Evolutionary conservation across 23 tunicate species (phyloP).

Genomic region (Styela plicata): DNA sequence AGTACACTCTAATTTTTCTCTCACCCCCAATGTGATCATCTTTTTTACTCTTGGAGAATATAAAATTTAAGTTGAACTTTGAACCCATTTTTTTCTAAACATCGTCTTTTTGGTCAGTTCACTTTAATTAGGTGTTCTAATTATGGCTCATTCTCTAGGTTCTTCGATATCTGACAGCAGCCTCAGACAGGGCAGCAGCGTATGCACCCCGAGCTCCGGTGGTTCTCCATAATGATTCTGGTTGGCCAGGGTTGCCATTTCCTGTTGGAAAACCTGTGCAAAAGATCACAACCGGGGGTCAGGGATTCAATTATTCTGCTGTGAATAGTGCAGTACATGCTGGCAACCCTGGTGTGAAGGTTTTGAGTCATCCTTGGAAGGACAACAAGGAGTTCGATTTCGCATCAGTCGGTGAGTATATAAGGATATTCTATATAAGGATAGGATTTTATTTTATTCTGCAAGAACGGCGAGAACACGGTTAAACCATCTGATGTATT

Average conservation of each 20-base stretch:
- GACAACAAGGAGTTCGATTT: constrained; percentile 6
- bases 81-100: too few relatives aligned
- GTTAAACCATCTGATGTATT: too few relatives aligned
- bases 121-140: too few relatives aligned
- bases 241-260: not conserved
- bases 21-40: too few relatives aligned
- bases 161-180: constrained; percentile 18
- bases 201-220: constrained; percentile 10
- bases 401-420: constrained; percentile 1
- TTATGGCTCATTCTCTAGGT: not conserved
- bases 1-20: too few relatives aligned
- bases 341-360: not conserved
- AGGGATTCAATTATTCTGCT: constrained; percentile 5
- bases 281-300: not conserved
- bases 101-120: too few relatives aligned
- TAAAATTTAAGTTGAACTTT: too few relatives aligned
- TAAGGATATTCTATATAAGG: not conserved
- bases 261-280: not conserved
- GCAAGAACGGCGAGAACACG: too few relatives aligned
- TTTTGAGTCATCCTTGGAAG: not conserved
- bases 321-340: not conserved
- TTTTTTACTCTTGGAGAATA: too few relatives aligned
- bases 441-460: too few relatives aligned
- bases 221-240: constrained; percentile 1
- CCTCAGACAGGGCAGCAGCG: constrained; percentile 9